Base-by-base conservation (phyloP, 2,797 vertebrate genomes). In the Lepidocolaptes lacrymiger region DNA sequence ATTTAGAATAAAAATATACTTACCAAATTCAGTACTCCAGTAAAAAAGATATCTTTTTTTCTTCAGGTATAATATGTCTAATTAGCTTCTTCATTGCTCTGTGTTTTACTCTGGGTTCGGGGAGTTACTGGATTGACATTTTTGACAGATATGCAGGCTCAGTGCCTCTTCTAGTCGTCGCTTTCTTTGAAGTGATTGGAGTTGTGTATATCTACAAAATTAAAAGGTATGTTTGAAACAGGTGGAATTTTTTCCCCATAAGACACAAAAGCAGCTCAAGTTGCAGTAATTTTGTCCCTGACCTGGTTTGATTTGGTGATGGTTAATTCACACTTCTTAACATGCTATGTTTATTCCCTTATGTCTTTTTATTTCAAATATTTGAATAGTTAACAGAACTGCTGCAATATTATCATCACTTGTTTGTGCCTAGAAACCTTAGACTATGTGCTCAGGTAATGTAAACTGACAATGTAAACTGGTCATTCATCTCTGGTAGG, bases 111-210 rank as follows among this genome's bases (percentile, higher is more conserved):
- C 68, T 99, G 97, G 97, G 97, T 44, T 99, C 99, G 0, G 99
- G 99, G 14, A 99, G 98, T 97, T 99, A 99, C 96, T 99, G 99
- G 99, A 97, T 99, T 54, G 98, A 99, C 96, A 96, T 99, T 85
- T 99, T 99, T 34, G 99, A 99, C 91, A 96, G 75, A 92, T 99
- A 98, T 1, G 98, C 98, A 16, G 98, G 97, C 28, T 98, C 99
- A 0, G 41, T 99, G 20, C 98, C 99, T 87, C 97, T 99, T 58
- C 97, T 99, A 64, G 63, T 99, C 90, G 95, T 99, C 0, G 98
- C 98, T n/a, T 98, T 99, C 91, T 98, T 98, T 63, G 99, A 99
- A 96, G 93, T 99, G 30, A 51, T 97, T 2, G 98, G 97, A 9
- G 97, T 99, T 27, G 64, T 88, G 3, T 98, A 98, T 4, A 16